phyloP scores from a whole-genome alignment of 2,888 invertebrate species.

The Melipona beecheii region DNA sequence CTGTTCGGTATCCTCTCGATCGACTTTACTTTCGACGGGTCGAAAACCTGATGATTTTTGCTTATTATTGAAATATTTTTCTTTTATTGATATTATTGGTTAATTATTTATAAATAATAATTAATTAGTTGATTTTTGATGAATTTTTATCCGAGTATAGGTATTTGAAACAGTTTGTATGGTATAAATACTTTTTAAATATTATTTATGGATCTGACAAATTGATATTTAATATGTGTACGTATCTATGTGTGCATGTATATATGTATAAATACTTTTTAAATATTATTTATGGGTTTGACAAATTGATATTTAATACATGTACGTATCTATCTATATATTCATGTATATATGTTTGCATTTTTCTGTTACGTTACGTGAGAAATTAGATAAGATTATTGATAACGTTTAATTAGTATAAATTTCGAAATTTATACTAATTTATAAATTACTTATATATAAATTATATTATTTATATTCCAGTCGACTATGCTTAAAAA shows the following conservation, averaged over 20 bases:
- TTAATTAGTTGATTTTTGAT: too few relatives aligned
- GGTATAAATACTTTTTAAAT: neutral
- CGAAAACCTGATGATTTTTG: slow-evolving; percentile 57
- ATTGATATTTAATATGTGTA: neutral
- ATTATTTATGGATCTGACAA: neutral
- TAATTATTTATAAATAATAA: too few relatives aligned
- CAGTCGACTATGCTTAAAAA: neutral
- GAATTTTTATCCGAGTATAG: too few relatives aligned
- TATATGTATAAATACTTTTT: too few relatives aligned
- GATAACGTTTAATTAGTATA: neutral
- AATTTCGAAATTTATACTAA: too few relatives aligned
- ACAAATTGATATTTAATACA: neutral
- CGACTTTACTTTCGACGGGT: slow-evolving; percentile 82
- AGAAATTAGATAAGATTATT: neutral
- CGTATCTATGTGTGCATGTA: too few relatives aligned
- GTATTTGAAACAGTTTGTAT: neutral
- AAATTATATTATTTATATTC: neutral
- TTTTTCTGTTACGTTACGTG: neutral
- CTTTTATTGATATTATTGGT: too few relatives aligned
- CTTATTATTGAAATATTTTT: neutral
- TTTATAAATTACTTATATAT: too few relatives aligned
- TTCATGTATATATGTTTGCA: too few relatives aligned
- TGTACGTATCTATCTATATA: too few relatives aligned
- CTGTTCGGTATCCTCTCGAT: slow-evolving; percentile 81
- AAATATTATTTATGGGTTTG: neutral